These are phyloP conservation scores for Pterocles orientalis DNA, from an alignment of 2,113 vertebrate species.

Conservation along the genomic window DNA sequence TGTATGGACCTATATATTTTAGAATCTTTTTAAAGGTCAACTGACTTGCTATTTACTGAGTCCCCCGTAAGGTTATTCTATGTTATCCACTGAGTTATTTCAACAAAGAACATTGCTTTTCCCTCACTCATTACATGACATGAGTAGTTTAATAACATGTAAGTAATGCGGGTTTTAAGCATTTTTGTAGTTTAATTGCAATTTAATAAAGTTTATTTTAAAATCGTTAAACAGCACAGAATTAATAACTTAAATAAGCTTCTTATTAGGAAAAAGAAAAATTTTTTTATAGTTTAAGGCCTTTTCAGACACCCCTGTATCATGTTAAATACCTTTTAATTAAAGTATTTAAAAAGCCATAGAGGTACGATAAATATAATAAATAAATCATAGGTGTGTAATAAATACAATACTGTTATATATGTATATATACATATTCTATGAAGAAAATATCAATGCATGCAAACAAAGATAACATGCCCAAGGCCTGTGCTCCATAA, in stretches of 20 bases:
- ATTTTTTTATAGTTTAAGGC: conserved; percentile 25
- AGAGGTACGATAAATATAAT: conserved; percentile 9
- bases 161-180: background rate
- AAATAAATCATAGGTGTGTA: conserved; percentile 20
- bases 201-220: background rate
- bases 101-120: background rate
- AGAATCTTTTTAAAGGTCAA: background rate
- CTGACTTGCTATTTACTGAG: background rate
- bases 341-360: conserved; percentile 59
- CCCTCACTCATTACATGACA: background rate
- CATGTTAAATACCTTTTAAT: conserved; percentile 63
- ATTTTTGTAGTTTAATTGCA: conserved; percentile 33
- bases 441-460: conserved; percentile 3
- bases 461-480: conserved; percentile 40
- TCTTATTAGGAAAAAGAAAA: background rate
- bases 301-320: conserved; percentile 46
- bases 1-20: background rate
- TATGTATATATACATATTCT: background rate
- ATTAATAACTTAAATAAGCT: background rate
- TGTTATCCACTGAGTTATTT: background rate
- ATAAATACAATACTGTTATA: background rate
- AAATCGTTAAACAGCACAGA: background rate
- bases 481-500: conserved; percentile 3
- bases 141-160: background rate
- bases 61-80: background rate